phyloP scores from a whole-genome alignment of 2,113 vertebrate genomes.

The Apteryx mantelli region DNA sequence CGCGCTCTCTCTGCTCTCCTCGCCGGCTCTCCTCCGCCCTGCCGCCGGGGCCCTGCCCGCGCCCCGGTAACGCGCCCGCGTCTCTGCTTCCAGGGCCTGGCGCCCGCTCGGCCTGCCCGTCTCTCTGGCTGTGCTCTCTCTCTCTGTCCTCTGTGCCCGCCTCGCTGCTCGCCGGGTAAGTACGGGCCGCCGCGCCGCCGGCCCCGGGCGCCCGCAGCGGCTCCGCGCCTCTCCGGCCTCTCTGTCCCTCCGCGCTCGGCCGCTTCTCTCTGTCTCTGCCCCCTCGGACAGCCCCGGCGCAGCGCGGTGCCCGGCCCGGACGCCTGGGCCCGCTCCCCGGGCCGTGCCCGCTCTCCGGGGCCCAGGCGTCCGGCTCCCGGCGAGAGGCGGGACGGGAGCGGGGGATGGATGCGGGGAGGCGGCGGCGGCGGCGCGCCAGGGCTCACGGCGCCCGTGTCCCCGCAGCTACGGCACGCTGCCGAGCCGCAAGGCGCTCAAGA shows the following conservation, averaged over 20 bases:
- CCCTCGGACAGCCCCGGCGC: background rate
- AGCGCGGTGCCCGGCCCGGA: too few relatives aligned
- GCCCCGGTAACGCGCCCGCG: background rate
- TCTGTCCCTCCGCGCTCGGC: background rate
- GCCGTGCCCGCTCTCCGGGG: too few relatives aligned
- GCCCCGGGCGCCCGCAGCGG: background rate
- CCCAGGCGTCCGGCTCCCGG: too few relatives aligned
- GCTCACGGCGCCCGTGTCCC: background rate
- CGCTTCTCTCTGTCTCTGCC: conserved; percentile 4
- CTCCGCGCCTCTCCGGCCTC: background rate
- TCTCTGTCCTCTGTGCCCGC: conserved; percentile 74
- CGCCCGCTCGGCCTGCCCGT: conserved; percentile 51
- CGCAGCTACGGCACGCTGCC: conserved; percentile 87
- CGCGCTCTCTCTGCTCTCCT: background rate
- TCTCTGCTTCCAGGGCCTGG: conserved; percentile 50
- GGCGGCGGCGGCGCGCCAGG: too few relatives aligned
- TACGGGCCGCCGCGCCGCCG: background rate
- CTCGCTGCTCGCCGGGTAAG: conserved; percentile 69
- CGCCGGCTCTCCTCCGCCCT: background rate
- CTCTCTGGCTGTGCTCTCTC: conserved; percentile 79
- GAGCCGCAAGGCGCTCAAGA: conserved; percentile 92
- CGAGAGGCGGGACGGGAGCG: background rate
- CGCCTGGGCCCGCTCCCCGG: too few relatives aligned
- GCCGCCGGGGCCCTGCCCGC: background rate
- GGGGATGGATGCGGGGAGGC: too few relatives aligned